Evolutionary conservation across 2,888 invertebrate species (phyloP), one percentile per base, ranked within the genome.

Genomic region (Platypus cylindrus): DNA sequence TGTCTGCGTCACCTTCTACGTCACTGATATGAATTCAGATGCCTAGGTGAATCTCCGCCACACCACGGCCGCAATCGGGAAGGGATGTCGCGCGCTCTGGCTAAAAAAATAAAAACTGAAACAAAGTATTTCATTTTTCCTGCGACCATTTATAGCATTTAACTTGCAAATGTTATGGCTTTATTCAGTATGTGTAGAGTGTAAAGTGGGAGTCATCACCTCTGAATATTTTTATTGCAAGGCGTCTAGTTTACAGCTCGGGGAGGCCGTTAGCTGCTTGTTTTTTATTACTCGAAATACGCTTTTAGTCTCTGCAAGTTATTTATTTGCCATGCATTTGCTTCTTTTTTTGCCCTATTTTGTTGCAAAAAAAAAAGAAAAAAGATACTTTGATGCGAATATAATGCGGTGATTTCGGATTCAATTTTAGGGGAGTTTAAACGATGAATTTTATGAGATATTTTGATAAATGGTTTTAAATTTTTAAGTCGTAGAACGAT

Each of bases 151-250:
- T 62, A 61, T 60, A 56, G 54, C 62, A 63, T 63, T 63, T 63
- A 61, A 63, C 63, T 63, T 63, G 63, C 62, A 63, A 63, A 63
- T 63, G 59, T 60, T 59, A 59, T 58, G 59, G 60, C 53, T 60
- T 58, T 60, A 58, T 59, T 53, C 56, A 53, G 54, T 55, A 49
- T 56, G 55, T 56, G 58, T n/a, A n/a, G n/a, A n/a, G n/a, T 46
- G 50, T 56, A 56, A 56, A 58, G 58, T 57, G 58, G 58, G 59
- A 60, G 59, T 61, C 61, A 58, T 60, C 62, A 62, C 62, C 62
- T 62, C 56, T 56, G 60, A 60, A 60, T 60, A 62, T 61, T 60
- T 61, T 61, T 61, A 60, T 59, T 58, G 56, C 48, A 38, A 45
- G 40, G 50, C 44, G 44, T 44, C n/a, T 50, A 47, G 47, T 51